Evolutionary conservation across 2,797 vertebrate genomes (phyloP).

Genomic region (Hypotaenidia philippensis): DNA sequence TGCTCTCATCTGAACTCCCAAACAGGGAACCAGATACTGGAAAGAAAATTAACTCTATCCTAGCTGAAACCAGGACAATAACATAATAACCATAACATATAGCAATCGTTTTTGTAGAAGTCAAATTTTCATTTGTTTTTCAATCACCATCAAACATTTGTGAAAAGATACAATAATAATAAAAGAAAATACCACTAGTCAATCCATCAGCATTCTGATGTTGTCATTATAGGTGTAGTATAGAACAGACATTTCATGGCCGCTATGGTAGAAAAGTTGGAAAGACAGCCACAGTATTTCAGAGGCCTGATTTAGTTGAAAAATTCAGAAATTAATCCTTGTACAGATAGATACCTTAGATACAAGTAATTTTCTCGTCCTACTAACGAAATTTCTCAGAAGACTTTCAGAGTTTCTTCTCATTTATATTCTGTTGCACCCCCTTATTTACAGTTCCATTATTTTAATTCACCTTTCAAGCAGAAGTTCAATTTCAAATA

Average conservation of each 20-base stretch:
- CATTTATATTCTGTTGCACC: constrained; percentile 17
- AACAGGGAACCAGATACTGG: too few relatives aligned
- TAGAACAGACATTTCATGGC: neutral
- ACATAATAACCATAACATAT: neutral
- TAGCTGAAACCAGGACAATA: too few relatives aligned
- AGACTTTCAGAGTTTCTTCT: neutral
- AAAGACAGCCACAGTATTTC: neutral
- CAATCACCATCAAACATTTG: neutral
- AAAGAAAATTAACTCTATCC: too few relatives aligned
- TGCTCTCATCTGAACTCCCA: too few relatives aligned
- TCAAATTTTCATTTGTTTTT: neutral
- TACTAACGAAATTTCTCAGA: neutral
- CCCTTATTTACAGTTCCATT: constrained; percentile 40
- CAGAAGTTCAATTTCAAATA: constrained; percentile 39
- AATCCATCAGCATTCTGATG: neutral
- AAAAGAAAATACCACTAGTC: neutral
- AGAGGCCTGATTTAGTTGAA: neutral
- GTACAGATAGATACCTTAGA: neutral
- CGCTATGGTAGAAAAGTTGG: neutral
- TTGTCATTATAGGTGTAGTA: neutral
- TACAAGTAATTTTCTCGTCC: neutral
- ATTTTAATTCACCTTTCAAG: constrained; percentile 48
- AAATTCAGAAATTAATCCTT: neutral
- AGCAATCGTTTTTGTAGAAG: neutral
- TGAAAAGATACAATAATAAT: neutral